Evolutionary conservation across 2,797 vertebrate genomes (phyloP).

Genomic region (Chaunax sp.): DNA sequence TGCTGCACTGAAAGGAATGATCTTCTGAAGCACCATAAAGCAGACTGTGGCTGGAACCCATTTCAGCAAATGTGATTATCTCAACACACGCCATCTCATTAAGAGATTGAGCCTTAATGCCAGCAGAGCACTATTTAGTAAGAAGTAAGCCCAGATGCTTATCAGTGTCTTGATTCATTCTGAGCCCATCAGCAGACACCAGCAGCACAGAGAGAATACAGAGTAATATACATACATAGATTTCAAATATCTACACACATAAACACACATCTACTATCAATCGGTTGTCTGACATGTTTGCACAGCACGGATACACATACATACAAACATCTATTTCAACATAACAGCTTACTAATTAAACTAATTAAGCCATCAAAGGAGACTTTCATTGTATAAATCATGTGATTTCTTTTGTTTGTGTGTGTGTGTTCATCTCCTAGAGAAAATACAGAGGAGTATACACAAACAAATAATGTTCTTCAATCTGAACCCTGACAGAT

Average conservation of each 20-base stretch:
- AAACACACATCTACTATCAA: constrained; percentile 15
- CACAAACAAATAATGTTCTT: too few species aligned
- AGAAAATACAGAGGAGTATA: too few species aligned
- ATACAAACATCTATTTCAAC: constrained; percentile 61
- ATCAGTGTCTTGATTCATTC: constrained; percentile 46
- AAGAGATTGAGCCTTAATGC: constrained; percentile 67
- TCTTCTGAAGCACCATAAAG: constrained; percentile 55
- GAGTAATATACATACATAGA: background rate
- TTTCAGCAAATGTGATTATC: constrained; percentile 73
- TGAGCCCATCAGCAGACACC: constrained; percentile 36
- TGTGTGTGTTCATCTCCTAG: constrained; percentile 36
- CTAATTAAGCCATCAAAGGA: constrained; percentile 49
- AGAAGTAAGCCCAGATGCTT: constrained; percentile 47
- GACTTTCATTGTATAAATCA: constrained; percentile 53
- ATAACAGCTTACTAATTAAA: constrained; percentile 38
- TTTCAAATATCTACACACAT: constrained; percentile 14
- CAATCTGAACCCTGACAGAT: too few species aligned
- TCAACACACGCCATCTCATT: constrained; percentile 72
- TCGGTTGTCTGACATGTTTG: constrained; percentile 15
- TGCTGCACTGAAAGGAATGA: constrained; percentile 27
- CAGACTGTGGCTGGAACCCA: constrained; percentile 65
- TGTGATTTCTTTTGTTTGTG: constrained; percentile 32
- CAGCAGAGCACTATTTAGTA: constrained; percentile 68
- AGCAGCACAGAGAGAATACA: constrained; percentile 1
- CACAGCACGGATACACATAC: constrained; percentile 15